phyloP scores from a whole-genome alignment of 2,888 invertebrate genomes.

The Antheraea assamensis region DNA sequence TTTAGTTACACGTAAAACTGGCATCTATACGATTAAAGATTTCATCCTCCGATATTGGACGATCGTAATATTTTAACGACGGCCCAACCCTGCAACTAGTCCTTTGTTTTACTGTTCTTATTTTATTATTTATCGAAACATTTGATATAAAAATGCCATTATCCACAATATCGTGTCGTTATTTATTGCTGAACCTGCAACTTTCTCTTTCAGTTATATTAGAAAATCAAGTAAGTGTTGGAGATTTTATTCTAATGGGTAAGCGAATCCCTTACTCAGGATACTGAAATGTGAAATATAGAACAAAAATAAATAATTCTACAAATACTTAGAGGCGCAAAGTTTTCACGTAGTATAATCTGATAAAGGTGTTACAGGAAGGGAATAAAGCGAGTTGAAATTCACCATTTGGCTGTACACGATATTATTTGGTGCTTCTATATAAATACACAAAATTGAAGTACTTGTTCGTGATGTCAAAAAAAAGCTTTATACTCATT shows the following conservation, averaged over 20 bases:
- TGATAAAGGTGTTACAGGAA: background rate
- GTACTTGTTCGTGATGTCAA: too few species aligned
- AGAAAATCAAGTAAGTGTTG: constrained; percentile 12
- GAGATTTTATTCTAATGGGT: background rate
- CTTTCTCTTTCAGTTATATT: constrained; percentile 32
- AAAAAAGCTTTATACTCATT: too few species aligned
- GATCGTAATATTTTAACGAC: constrained; percentile 80
- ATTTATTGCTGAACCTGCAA: constrained; percentile 57
- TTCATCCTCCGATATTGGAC: constrained; percentile 74
- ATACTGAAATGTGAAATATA: background rate
- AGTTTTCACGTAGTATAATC: background rate
- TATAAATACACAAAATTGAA: too few species aligned
- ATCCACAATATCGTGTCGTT: constrained; percentile 70
- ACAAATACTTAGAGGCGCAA: background rate
- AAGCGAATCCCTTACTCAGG: background rate
- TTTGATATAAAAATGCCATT: constrained; percentile 70
- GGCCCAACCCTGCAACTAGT: constrained; percentile 59
- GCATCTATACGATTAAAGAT: constrained; percentile 73
- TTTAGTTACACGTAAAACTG: constrained; percentile 64
- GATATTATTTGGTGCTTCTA: background rate
- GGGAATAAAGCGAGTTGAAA: background rate
- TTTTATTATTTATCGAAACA: constrained; percentile 79
- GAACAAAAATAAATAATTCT: background rate
- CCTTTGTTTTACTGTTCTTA: constrained; percentile 73
- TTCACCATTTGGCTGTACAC: background rate